Evolutionary conservation across 2,797 vertebrate species (phyloP).

Genomic region (Vespertilio murinus): DNA sequence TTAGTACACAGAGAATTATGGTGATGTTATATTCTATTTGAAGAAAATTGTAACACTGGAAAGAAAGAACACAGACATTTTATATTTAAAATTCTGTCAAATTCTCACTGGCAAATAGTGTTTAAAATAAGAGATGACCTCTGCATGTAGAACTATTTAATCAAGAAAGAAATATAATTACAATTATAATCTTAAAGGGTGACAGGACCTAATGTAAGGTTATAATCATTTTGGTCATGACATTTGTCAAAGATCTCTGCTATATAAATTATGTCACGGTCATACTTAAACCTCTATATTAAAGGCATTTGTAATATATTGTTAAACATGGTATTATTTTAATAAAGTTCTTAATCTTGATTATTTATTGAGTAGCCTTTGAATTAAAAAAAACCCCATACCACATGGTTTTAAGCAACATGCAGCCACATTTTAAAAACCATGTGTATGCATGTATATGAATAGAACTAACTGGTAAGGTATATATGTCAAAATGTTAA

Average conservation of each 20-base stretch:
- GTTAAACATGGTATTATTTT: neutral
- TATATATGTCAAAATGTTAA: neutral
- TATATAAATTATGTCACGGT: neutral
- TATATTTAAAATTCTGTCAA: neutral
- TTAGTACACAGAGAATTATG: neutral
- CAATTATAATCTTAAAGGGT: neutral
- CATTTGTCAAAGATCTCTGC: neutral
- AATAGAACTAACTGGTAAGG: neutral
- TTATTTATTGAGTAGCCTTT: neutral
- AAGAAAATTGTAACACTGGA: neutral
- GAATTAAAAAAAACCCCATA: neutral
- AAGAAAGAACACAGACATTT: neutral
- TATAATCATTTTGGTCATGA: neutral
- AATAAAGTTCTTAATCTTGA: neutral
- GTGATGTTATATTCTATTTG: constrained; percentile 8
- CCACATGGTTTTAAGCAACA: neutral
- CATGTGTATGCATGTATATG: neutral
- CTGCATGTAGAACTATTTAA: neutral
- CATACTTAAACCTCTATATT: neutral
- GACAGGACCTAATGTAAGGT: neutral
- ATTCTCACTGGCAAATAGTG: neutral
- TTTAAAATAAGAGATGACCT: constrained; percentile 13
- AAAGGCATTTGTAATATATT: neutral
- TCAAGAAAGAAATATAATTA: constrained; percentile 10
- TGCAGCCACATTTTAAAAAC: too few species aligned